These are phyloP conservation scores for Anoplius nigerrimus DNA, from an alignment of 2,888 invertebrate species.

Conservation along the genomic window DNA sequence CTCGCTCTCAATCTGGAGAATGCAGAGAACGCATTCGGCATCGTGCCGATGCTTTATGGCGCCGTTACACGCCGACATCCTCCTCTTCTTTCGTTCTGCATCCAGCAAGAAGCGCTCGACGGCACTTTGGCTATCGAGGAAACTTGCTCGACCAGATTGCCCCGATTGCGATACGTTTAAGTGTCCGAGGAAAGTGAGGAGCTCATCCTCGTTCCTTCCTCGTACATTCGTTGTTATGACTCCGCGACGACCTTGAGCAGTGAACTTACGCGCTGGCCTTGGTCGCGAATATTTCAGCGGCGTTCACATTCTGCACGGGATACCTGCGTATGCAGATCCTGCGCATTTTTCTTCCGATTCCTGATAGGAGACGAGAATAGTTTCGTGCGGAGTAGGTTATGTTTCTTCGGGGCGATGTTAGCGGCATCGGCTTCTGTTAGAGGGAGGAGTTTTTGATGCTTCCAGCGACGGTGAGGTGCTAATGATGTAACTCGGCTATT, in stretches of 20 bases:
- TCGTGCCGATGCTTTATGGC: slow-evolving; percentile 6
- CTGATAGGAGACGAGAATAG: no score
- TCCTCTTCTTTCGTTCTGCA: slow-evolving; percentile 8
- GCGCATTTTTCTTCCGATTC: neutral
- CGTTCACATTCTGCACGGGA: no score
- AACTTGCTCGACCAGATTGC: slow-evolving; percentile 49
- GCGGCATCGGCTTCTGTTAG: no score
- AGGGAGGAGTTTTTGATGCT: no score
- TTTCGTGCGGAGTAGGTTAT: no score
- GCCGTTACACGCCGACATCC: slow-evolving; percentile 1
- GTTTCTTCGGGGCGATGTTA: no score
- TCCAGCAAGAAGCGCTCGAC: neutral
- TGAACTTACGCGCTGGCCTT: neutral
- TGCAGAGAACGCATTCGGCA: neutral
- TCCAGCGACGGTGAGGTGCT: no score
- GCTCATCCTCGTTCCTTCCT: neutral
- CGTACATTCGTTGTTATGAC: neutral
- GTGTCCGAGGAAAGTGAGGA: slow-evolving; percentile 35
- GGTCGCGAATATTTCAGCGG: no score
- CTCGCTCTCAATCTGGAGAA: neutral
- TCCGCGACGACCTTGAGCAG: neutral
- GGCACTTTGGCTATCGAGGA: slow-evolving; percentile 21
- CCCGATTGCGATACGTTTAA: slow-evolving; percentile 23
- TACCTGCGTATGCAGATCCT: no score
- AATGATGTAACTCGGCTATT: no score